Conservation (phyloP, 1,140 invertebrate species). For the Nixonia krombeini region DNA sequence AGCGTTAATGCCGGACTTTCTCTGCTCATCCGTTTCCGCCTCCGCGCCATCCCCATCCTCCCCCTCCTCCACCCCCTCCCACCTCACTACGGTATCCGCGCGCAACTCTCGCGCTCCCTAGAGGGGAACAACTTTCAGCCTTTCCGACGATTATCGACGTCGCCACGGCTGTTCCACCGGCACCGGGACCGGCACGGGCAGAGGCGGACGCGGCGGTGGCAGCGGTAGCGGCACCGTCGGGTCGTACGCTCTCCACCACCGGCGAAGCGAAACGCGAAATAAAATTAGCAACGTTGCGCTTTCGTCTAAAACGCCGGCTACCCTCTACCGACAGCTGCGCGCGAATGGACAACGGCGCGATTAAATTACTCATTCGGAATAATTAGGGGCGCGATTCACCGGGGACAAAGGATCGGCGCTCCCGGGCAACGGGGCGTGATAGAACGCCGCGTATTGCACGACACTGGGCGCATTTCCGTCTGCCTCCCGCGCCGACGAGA, state of each 20-base stretch:
- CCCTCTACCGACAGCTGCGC: too few species aligned
- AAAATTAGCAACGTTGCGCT: background rate
- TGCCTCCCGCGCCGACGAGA: background rate
- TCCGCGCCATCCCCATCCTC: background rate
- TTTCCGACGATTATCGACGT: conserved; percentile 37
- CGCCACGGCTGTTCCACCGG: conserved; percentile 12
- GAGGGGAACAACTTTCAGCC: conserved; percentile 38
- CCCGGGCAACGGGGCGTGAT: background rate
- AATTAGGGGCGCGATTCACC: too few species aligned
- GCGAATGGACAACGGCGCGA: too few species aligned
- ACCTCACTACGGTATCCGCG: background rate
- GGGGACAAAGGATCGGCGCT: background rate
- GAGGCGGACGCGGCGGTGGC: conserved; percentile 19
- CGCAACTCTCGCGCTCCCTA: conserved; percentile 10
- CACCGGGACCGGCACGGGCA: conserved; percentile 10
- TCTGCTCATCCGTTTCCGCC: background rate
- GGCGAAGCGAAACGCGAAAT: background rate
- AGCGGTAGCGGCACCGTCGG: conserved; percentile 9
- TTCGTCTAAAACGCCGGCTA: background rate
- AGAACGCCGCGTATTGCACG: background rate
- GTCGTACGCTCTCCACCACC: too few species aligned
- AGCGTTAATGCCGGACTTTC: conserved; percentile 43
- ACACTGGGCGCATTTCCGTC: conserved; percentile 23
- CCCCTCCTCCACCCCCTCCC: conserved; percentile 1
- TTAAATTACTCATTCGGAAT: background rate